Evolutionary conservation across 2,888 invertebrate genomes (phyloP).

Genomic region (Archips crataeganus): DNA sequence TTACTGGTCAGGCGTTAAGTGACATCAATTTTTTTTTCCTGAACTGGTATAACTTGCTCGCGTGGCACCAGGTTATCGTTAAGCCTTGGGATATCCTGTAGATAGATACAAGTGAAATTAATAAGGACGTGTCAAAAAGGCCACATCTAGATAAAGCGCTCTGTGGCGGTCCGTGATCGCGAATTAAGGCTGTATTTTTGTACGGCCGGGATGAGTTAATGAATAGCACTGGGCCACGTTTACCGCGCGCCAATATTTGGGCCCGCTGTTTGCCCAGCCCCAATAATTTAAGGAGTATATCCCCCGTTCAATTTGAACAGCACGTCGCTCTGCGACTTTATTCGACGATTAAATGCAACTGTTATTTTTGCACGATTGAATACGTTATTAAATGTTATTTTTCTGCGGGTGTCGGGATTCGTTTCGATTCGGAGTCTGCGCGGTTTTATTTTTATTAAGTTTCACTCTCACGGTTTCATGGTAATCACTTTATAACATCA

Average conservation of each 20-base stretch:
- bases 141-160: conserved; percentile 30
- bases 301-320: conserved; percentile 63
- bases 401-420: conserved; percentile 12
- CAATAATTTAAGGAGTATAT: conserved; percentile 73
- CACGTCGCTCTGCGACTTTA: conserved; percentile 55
- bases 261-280: conserved; percentile 61
- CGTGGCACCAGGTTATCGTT: no score
- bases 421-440: neutral
- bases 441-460: neutral
- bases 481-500: neutral
- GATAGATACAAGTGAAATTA: no score
- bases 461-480: neutral
- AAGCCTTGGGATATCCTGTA: no score
- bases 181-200: conserved; percentile 63
- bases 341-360: conserved; percentile 58
- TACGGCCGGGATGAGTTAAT: conserved; percentile 62
- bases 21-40: no score
- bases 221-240: conserved; percentile 61
- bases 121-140: neutral
- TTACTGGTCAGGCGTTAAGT: no score
- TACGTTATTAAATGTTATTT: conserved; percentile 40
- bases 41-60: no score
- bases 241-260: conserved; percentile 61
- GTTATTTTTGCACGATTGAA: conserved; percentile 49
- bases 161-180: conserved; percentile 48